Evolutionary conservation across 2,113 vertebrate species (phyloP), one percentile per base, ranked within the genome.

Genomic region (Saimiri boliviensis): DNA sequence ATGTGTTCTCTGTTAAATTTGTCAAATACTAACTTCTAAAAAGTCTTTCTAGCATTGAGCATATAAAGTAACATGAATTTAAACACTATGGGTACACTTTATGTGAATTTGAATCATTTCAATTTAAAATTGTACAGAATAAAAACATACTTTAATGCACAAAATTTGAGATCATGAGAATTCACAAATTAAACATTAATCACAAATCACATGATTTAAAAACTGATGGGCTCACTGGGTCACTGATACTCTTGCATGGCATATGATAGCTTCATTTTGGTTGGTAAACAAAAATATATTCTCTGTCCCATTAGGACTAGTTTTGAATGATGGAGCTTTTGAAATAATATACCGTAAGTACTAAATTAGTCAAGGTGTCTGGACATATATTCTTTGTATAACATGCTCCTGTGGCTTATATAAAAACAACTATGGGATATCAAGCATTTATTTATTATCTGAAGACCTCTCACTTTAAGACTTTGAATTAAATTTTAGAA

Each of bases 371-470:
- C 66, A 73, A 90, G 56, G 56, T 86, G 42, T 86, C 71, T 19
- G 7, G 32, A 60, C 35, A 45, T 70, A 20, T 60, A 27, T 70
- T 16, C 6, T 89, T 94, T 71, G 11, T 11, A 20, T n/a, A 40
- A 58, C 10, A 20, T 23, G 3, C 14, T 79, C 42, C 40, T 86
- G 4, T 73, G 93, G 54, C 40, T 83, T 52, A 88, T 17, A 60
- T 84, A 56, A 93, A 86, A 91, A 76, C n/a, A 83, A 54, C 56
- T 77, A 45, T 45, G 66, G 35, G 74, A 80, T 91, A 25, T 45
- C 12, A 93, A 68, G 17, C 8, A 89, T 47, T 95, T 86, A 71
- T 79, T 95, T 86, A 71, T 79, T 95, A 77, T 58, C 54, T 81
- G 20, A 87, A 85, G 58, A 13, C 8, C 5, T 94, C 40, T 94